Evolutionary conservation across 35 echinoderm and acorn worm genomes (phyloP).

Genomic region (Anneissia japonica): DNA sequence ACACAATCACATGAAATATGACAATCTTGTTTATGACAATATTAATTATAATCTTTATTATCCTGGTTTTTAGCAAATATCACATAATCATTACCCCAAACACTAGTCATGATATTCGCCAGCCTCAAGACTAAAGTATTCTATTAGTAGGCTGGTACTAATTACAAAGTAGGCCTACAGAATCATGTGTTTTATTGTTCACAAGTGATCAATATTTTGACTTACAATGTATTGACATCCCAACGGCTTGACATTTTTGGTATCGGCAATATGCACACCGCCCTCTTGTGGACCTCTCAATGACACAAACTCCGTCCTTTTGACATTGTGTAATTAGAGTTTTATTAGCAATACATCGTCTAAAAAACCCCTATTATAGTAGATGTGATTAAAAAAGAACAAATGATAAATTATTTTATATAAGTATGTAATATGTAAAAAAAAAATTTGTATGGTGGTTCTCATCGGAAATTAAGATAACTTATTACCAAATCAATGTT

Average conservation of each 20-base stretch:
- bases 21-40: too few species aligned
- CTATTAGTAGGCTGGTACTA: too few species aligned
- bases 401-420: not conserved
- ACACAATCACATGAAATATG: too few species aligned
- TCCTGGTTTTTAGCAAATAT: too few species aligned
- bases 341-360: conserved; percentile 88
- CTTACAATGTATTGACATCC: conserved; percentile 99
- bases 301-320: conserved; percentile 71
- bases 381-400: too few species aligned
- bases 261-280: conserved; percentile 95
- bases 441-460: not conserved
- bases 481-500: too few species aligned
- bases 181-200: not conserved
- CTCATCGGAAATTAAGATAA: not conserved
- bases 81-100: too few species aligned
- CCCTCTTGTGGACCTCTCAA: conserved; percentile 78
- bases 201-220: not conserved
- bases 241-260: conserved; percentile 92
- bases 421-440: not conserved
- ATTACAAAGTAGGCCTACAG: not conserved
- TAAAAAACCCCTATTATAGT: conserved; percentile 70
- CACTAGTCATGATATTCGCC: too few species aligned
- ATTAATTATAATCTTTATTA: too few species aligned
- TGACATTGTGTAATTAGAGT: conserved; percentile 91
- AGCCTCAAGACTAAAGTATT: too few species aligned